Evolutionary conservation across 2,797 vertebrate species (phyloP), one percentile per base, ranked within the genome.

Genomic region (Cryptoprocta ferox): DNA sequence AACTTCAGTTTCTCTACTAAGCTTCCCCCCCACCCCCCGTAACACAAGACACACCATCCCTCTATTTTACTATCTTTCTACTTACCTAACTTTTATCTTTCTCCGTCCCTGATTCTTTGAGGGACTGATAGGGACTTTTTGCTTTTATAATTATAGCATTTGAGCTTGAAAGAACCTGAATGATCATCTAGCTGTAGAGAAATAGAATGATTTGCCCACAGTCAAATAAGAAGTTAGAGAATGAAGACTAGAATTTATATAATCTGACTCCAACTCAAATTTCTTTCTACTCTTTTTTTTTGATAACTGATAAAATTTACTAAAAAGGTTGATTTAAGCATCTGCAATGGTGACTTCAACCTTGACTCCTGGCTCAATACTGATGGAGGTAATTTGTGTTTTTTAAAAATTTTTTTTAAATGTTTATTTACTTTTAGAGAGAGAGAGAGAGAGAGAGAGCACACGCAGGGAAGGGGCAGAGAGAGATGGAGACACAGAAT

Each of bases 1-100:
- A 88, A 91, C 63, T 56, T 82, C 26, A 80, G 6, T 26, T 48
- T 90, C 59, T 79, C 30, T 87, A 24, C 24, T 48, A 75, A 56
- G n/a, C 18, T 19, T 35, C 73, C 84, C 11, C 3, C 0, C 2
- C n/a, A n/a, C 11, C 4, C 21, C 48, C 21, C 80, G 8, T 42
- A 83, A 48, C 42, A 53, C 61, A 66, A 48, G 28, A 53, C 14
- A 39, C 21, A 53, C 9, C 83, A 56, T 45, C 3, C n/a, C 12
- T 83, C 63, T 24, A 37, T 91, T 76, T 91, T 87, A 80, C 39
- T 73, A 24, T 73, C 32, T 37, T 92, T 93, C 48, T 71, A 26
- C 59, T 24, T 89, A 90, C 10, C 32, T 75, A 39, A 86, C 35
- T 65, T 83, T 92, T 91, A 9, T 73, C 24, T 97, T 94, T 91